Base-by-base conservation (phyloP, 2,888 invertebrate species). In the Horisme vitalbata region DNA sequence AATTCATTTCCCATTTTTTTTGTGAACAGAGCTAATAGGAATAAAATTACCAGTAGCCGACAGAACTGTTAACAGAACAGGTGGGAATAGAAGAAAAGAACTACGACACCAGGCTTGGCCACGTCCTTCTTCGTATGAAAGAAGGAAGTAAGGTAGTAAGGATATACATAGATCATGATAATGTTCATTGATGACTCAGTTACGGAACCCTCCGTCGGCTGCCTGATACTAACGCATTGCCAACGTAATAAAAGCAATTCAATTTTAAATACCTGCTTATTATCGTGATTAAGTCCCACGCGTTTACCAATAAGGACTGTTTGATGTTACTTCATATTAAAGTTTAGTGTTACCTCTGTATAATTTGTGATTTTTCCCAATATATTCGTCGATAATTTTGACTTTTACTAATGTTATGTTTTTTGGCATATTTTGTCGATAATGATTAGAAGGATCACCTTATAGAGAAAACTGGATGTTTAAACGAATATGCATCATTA, bases 211-310 rank as follows among this genome's bases (percentile, higher is more conserved):
- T 23, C 2, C 4, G 4, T 8, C 7, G 9, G 12, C 10, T 2
- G 2, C 12, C 3, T 4, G n/a, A n/a, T n/a, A n/a, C n/a, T 23
- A 38, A 24, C 31, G n/a, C 36, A 12, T 41, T 13, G 13, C 28
- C n/a, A 11, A 45, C 37, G 45, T 27, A 38, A 46, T 52, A 31
- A 55, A 58, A 52, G 46, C 38, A 45, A 51, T 53, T 36, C 43
- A 30, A 24, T 36, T 45, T 45, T 44, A 41, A 55, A 58, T 55
- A 58, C 58, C 52, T 53, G 49, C 49, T 55, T 53, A 58, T 58
- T 58, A 58, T 50, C 55, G 23, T 49, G 55, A 58, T 58, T 55
- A 52, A 55, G 24, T 27, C 55, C 58, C 58, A 55, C 58, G 55
- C 35, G 23, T 49, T 41, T 10, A 24, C 55, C 41, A 45, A 55